phyloP scores from a whole-genome alignment of 2,113 vertebrate species.

The Xyliphius kryptos region DNA sequence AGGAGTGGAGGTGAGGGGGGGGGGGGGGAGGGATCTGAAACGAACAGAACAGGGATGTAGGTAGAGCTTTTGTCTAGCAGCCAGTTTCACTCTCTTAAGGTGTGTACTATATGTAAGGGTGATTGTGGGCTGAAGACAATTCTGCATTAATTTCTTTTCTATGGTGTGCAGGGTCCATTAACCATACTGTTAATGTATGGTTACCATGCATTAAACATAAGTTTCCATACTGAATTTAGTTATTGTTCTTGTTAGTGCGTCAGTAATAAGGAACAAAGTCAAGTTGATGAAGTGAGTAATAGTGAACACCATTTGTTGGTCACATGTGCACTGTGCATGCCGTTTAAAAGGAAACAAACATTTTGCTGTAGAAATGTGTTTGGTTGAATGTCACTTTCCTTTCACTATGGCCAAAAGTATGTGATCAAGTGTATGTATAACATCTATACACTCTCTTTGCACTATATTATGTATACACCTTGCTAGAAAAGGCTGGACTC shows the following conservation, averaged over 20 bases:
- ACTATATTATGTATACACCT: neutral
- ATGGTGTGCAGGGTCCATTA: neutral
- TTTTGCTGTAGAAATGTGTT: slow-evolving; percentile 1
- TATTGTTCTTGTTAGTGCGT: neutral
- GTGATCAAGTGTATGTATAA: too few relatives aligned
- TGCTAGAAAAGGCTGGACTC: too few relatives aligned
- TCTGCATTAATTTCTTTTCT: neutral
- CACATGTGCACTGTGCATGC: neutral
- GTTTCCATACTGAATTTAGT: neutral
- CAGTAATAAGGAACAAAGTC: neutral
- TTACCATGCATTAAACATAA: neutral
- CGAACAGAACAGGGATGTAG: neutral
- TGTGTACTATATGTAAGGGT: neutral
- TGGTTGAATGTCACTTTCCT: neutral
- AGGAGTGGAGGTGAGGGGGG: too few relatives aligned
- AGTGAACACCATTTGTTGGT: neutral
- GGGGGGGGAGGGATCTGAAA: too few relatives aligned
- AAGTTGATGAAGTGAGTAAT: neutral
- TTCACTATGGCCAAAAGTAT: neutral
- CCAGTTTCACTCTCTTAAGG: neutral
- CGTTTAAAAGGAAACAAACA: neutral
- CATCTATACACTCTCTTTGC: neutral
- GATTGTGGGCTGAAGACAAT: neutral
- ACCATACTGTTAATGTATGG: neutral
- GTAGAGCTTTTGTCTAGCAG: neutral